Base-by-base conservation (phyloP, 1,140 invertebrate species). In the Aphaenogaster rudis region DNA sequence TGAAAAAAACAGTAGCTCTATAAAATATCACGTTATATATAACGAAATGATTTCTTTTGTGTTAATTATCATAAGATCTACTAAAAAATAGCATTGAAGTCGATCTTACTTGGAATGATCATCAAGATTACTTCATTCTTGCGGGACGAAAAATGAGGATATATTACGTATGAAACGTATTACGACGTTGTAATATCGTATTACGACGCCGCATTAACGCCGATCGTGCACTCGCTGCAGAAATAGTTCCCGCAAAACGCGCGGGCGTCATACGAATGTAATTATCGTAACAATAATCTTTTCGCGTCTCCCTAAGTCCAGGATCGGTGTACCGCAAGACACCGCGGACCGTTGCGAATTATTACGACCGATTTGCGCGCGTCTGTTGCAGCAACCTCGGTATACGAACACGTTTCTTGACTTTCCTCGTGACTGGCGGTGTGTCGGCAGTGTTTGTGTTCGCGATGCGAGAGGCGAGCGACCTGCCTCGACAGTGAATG, bases 401-500 rank as follows among this genome's bases (percentile, higher is more conserved):
- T 76, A 36, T 52, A 77, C 50, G 59, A 59, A 86, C 79, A 88
- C 39, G 54, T 86, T 88, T 52, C 72, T 52, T 71, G 74, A 72
- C 39, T 86, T 88, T 88, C 28, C 21, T 63, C 66, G 36, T 36
- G 64, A 39, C 45, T 39, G 84, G 36, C 48, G 45, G 36, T 6
- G 33, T 21, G 82, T 13, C 61, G 33, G 28, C 52, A 81, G 21
- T 72, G 63, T 79, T 61, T 79, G 72, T 76, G n/a, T 88, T 88
- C 67, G 82, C 82, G 57, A 52, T 63, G 50, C 28, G 45, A 81
- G 78, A 81, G 85, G 85, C 85, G 52, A 86, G 85, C 64, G 85
- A 82, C 85, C 78, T 86, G 78, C 78, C n/a, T 13, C 64, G 64
- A 57, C 66, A 72, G 69, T 78, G 72, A 79, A 78, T 76, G 72